phyloP scores from a whole-genome alignment of 2,888 invertebrate genomes.

The Cosmorhoe ocellata region DNA sequence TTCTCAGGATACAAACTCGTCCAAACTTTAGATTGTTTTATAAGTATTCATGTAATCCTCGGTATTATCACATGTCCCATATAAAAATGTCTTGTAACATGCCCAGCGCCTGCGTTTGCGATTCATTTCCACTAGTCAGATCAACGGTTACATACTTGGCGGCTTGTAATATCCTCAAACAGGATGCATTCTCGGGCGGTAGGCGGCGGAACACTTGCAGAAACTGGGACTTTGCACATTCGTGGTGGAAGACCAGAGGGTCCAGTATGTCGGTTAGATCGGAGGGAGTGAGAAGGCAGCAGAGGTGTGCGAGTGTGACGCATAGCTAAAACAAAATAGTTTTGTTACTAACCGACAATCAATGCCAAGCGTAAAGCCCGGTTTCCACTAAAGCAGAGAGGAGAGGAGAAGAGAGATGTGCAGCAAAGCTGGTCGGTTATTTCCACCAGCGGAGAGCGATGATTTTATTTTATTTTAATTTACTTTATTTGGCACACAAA shows the following conservation, averaged over 20 bases:
- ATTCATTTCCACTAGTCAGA: slow-evolving; percentile 54
- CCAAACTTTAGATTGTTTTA: no score
- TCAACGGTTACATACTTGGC: slow-evolving; percentile 76
- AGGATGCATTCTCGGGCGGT: slow-evolving; percentile 70
- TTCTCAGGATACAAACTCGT: no score
- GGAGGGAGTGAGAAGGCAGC: slow-evolving; percentile 79
- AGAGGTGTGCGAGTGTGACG: slow-evolving; percentile 87
- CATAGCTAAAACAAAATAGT: slow-evolving; percentile 81
- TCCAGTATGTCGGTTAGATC: slow-evolving; percentile 83
- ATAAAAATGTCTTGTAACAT: slow-evolving; percentile 77
- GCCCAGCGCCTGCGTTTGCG: slow-evolving; percentile 59
- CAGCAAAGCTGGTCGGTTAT: no score
- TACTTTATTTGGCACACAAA: no score
- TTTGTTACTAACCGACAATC: no score
- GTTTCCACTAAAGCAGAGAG: no score
- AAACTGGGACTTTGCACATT: slow-evolving; percentile 63
- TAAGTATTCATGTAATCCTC: no score
- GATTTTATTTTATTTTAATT: no score
- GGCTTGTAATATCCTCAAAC: slow-evolving; percentile 68
- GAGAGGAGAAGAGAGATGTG: no score
- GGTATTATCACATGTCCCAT: slow-evolving; percentile 67
- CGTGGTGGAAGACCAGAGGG: slow-evolving; percentile 72
- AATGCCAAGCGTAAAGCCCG: no score
- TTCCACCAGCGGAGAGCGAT: no score
- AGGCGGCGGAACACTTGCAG: slow-evolving; percentile 65